Base-by-base conservation (phyloP, 2,888 invertebrate genomes). In the Acrobasis consociella region DNA sequence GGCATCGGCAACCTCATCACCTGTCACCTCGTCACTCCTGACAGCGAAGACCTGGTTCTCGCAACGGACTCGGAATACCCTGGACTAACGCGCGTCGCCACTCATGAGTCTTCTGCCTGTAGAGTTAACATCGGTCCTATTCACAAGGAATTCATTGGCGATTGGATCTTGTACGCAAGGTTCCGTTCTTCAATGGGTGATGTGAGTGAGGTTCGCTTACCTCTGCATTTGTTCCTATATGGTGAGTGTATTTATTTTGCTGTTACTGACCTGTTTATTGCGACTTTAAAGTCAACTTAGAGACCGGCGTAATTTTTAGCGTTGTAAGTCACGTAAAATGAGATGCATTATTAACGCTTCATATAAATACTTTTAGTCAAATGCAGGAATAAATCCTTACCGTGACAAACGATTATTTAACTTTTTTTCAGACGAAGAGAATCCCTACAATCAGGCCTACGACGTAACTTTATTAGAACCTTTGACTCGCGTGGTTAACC, bases 11-110 rank as follows among this genome's bases (percentile, higher is more conserved):
- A 58, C 2, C 61, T 73, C 1, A 39, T 69, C 5, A 69, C 74
- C 2, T 85, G 85, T 55, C 81, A 80, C 64, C 69, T 83, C 16
- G 63, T 82, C 8, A 84, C 83, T 3, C 84, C 83, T 0, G 60
- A 69, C n/a, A 80, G 76, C 11, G 62, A 62, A 55, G 70, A 67
- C 13, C 58, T 73, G n/a, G 62, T 64, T 2, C 13, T 73, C n/a
- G 65, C 55, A 17, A 38, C 75, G n/a, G 68, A 76, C 46, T 73
- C 82, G 17, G 66, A 67, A 59, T 75, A 75, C 37, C 71, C 72
- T 46, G 66, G 60, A 17, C 55, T 62, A 0, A 62, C 62, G 15
- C 60, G 56, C 15, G 60, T 37, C n/a, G 10, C n/a, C 16, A 60
- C 11, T 50, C 0, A 0, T 22, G 55, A 63, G 16, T n/a, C 11